phyloP scores from a whole-genome alignment of 2,888 invertebrate genomes.

The Creontiades dilutus region DNA sequence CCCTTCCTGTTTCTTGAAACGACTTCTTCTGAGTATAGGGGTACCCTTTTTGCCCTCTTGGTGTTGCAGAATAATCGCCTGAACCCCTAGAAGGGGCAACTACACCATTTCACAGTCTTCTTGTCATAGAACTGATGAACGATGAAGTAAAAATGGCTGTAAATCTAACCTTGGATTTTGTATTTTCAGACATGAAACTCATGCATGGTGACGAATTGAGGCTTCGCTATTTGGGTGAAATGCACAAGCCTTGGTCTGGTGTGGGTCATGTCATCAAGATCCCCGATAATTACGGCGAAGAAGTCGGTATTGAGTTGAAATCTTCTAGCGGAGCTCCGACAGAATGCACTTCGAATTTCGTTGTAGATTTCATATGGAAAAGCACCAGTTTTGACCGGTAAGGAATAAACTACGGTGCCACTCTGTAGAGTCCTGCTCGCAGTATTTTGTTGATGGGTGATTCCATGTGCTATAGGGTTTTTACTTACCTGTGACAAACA shows the following conservation, averaged over 20 bases:
- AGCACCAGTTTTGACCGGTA: slow-evolving; percentile 97
- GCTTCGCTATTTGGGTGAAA: slow-evolving; percentile 93
- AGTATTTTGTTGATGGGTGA: no score
- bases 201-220: slow-evolving; percentile 99
- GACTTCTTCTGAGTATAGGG: no score
- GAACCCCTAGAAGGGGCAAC: no score
- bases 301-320: slow-evolving; percentile 97
- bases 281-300: slow-evolving; percentile 97
- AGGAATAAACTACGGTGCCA: slow-evolving; percentile 35
- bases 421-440: no score
- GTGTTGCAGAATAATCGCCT: no score
- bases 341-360: slow-evolving; percentile 96
- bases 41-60: no score
- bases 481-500: no score
- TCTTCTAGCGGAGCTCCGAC: slow-evolving; percentile 94
- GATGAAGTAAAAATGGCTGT: no score
- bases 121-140: no score
- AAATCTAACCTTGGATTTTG: not conserved
- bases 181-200: slow-evolving; percentile 90
- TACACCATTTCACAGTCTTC: no score
- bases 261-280: slow-evolving; percentile 98
- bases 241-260: slow-evolving; percentile 97
- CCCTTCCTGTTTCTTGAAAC: no score
- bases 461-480: no score
- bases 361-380: slow-evolving; percentile 99